Evolutionary conservation across 2,888 invertebrate genomes (phyloP).

Genomic region (Drosophila acutilabella): DNA sequence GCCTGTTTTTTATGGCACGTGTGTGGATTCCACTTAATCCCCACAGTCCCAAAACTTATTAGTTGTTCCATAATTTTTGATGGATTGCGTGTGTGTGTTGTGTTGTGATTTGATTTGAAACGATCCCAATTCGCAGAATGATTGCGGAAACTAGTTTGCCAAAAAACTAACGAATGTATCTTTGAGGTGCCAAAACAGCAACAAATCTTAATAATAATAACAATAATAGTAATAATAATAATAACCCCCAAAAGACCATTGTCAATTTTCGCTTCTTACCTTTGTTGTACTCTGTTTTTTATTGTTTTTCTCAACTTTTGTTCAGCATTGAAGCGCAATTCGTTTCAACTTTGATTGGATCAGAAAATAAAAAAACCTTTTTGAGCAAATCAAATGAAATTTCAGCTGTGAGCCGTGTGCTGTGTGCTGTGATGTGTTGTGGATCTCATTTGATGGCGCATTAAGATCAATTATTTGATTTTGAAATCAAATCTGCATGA

Average conservation of each 20-base stretch:
- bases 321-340: slow-evolving; percentile 75
- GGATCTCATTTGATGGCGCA: slow-evolving; percentile 78
- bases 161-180: slow-evolving; percentile 32
- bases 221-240: slow-evolving; percentile 34
- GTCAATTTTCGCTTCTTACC: slow-evolving; percentile 48
- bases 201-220: slow-evolving; percentile 15
- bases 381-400: slow-evolving; percentile 8
- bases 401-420: slow-evolving; percentile 19
- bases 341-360: slow-evolving; percentile 79
- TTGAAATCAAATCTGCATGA: slow-evolving; percentile 83
- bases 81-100: slow-evolving; percentile 51
- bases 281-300: slow-evolving; percentile 27
- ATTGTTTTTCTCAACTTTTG: slow-evolving; percentile 7
- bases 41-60: slow-evolving; percentile 20
- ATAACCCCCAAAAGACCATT: slow-evolving; percentile 36
- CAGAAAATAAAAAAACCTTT: slow-evolving; percentile 39
- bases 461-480: slow-evolving; percentile 85
- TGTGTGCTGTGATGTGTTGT: neutral
- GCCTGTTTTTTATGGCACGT: slow-evolving; percentile 62
- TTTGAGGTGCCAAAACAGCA: slow-evolving; percentile 63
- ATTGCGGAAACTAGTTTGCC: slow-evolving; percentile 65
- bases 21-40: slow-evolving; percentile 50
- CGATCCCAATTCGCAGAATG: slow-evolving; percentile 61
- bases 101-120: slow-evolving; percentile 6
- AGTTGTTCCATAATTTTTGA: slow-evolving; percentile 67